phyloP scores from a whole-genome alignment of 2,113 vertebrate genomes.

The Heterochromis multidens region DNA sequence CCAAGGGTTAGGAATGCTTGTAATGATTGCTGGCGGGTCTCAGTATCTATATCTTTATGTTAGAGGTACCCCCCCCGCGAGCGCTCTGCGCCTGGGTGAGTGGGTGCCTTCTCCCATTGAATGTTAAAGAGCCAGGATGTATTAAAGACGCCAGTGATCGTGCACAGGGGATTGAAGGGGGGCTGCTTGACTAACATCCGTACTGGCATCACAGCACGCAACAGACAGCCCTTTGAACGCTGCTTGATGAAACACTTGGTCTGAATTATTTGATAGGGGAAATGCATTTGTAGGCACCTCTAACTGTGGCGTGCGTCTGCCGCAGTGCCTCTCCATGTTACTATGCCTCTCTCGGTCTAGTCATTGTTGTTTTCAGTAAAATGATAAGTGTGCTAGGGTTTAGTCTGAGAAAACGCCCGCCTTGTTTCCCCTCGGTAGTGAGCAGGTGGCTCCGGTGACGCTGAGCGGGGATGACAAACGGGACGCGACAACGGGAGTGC shows the following conservation, averaged over 20 bases:
- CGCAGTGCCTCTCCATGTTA: slow-evolving; percentile 54
- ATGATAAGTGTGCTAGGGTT: not conserved
- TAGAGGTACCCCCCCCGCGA: slow-evolving; percentile 12
- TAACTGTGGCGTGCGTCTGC: slow-evolving; percentile 33
- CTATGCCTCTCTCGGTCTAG: not conserved
- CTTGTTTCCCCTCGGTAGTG: not conserved
- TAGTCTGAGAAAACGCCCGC: not conserved
- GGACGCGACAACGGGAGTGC: slow-evolving; percentile 36
- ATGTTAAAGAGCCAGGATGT: slow-evolving; percentile 66
- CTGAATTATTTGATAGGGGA: not conserved
- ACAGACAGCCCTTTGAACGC: slow-evolving; percentile 58
- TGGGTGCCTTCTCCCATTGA: slow-evolving; percentile 47
- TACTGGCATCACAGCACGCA: slow-evolving; percentile 34
- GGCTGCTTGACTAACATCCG: slow-evolving; percentile 32
- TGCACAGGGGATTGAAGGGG: not conserved
- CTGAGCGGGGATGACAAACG: slow-evolving; percentile 52
- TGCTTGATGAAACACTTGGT: slow-evolving; percentile 38
- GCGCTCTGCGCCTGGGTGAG: slow-evolving; percentile 47
- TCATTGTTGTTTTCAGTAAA: not conserved
- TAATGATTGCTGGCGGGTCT: not conserved
- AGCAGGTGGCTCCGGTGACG: slow-evolving; percentile 69
- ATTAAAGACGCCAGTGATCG: slow-evolving; percentile 32
- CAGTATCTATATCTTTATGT: not conserved
- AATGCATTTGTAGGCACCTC: not conserved
- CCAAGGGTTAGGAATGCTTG: not conserved